Conservation (phyloP, 2,113 vertebrate species). For the Solea senegalensis region DNA sequence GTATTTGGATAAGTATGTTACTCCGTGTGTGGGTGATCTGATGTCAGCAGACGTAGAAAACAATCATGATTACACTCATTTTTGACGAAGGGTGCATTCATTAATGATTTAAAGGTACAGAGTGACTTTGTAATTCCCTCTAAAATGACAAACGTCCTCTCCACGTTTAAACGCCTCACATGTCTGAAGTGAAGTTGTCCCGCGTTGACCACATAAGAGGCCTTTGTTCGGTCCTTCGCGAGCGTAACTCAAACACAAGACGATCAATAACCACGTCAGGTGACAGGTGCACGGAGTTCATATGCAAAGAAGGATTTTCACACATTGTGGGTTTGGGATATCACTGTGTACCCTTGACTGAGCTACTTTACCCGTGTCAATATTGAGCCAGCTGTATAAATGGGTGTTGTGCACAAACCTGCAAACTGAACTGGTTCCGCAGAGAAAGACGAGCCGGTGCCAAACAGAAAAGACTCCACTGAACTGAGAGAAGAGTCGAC, state of each 20-base stretch:
- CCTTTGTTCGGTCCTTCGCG: conserved; percentile 27
- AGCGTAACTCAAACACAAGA: conserved; percentile 1
- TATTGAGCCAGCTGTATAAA: conserved; percentile 78
- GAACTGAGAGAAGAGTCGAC: conserved; percentile 5
- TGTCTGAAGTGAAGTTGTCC: too few relatives aligned
- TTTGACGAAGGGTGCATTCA: too few relatives aligned
- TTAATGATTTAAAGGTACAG: too few relatives aligned
- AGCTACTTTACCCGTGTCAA: conserved; percentile 72
- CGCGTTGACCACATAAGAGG: neutral
- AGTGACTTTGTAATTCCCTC: too few relatives aligned
- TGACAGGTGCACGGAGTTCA: conserved; percentile 56
- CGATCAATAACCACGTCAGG: conserved; percentile 33
- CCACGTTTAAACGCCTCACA: too few relatives aligned
- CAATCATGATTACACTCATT: too few relatives aligned
- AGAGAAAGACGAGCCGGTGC: conserved; percentile 29
- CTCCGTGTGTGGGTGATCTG: too few relatives aligned
- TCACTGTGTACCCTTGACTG: conserved; percentile 68
- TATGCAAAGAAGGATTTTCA: conserved; percentile 60
- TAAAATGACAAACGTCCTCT: too few relatives aligned
- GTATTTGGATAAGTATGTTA: too few relatives aligned
- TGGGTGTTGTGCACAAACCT: conserved; percentile 65
- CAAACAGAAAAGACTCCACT: conserved; percentile 32
- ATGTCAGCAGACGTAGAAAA: too few relatives aligned
- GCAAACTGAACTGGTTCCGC: conserved; percentile 54
- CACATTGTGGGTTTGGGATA: conserved; percentile 63